Percentiles rank a stretch among this genome's conserved stretches.
phyloP scores from a whole-genome alignment of 1,140 invertebrate species.

The Polypedilum pembai region DNA sequence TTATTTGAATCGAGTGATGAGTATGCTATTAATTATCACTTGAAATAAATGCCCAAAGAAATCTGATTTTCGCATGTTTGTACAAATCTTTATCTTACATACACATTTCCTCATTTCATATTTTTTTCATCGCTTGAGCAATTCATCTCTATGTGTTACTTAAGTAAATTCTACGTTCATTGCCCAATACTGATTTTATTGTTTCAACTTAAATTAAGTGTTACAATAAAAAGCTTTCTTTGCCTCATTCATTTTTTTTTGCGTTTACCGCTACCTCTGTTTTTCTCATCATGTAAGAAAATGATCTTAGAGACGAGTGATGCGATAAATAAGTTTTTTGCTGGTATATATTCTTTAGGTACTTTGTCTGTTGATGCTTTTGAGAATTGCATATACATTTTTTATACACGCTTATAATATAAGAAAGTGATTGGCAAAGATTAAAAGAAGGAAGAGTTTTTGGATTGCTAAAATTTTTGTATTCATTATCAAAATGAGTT shows the following conservation, averaged over 20 bases:
- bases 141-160: background rate
- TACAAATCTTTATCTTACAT: background rate
- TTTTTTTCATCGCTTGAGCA: background rate
- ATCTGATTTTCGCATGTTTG: background rate
- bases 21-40: conserved; percentile 26
- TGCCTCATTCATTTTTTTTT: background rate
- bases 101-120: background rate
- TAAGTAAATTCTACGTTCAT: background rate
- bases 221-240: conserved; percentile 24
- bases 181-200: background rate
- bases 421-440: no score
- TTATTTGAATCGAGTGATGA: conserved; percentile 20
- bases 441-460: no score
- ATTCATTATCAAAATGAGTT: no score
- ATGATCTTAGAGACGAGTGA: background rate
- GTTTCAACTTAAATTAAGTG: conserved; percentile 16
- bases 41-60: background rate
- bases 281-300: background rate
- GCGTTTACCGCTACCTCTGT: background rate
- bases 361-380: background rate
- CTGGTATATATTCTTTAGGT: background rate
- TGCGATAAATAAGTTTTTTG: background rate
- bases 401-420: background rate
- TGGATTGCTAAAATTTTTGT: no score
- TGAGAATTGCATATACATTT: conserved; percentile 2